Base-by-base conservation (phyloP, 2,797 vertebrate species). In the Acrossocheilus fasciatus region DNA sequence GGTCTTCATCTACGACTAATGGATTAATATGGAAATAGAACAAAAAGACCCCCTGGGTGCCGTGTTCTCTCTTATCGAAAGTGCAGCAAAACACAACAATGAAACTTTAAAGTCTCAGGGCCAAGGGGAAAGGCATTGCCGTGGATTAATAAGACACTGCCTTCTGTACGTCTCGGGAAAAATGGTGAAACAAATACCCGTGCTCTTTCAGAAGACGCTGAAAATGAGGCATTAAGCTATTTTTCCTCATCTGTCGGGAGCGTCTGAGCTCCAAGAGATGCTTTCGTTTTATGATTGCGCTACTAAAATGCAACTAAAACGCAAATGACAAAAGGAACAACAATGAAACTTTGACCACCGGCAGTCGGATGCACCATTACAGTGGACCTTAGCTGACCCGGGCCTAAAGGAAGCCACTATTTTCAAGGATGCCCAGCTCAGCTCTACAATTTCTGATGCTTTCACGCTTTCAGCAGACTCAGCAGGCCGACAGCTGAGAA, bases 1-100 rank as follows among this genome's bases (percentile, higher is more conserved):
- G 77, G 88, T 87, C 84, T 89, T 89, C 88, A 87, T 91, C 88
- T 91, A 75, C 84, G 73, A 86, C 91, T 89, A 90, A 91, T 91
- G 89, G 90, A 91, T 92, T 89, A 89, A 87, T 86, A 87, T 68
- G n/a, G 83, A 86, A 82, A 88, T 86, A 81, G 87, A 91, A 82
- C 83, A 89, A 88, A 90, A 88, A 85, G 84, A 82, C 75, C 87
- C 90, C 89, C 72, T 85, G 89, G 91, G 86, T 88, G 36, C 77
- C 15, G 23, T 84, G 89, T 86, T 81, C 89, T 79, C 87, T 85
- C 83, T 76, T 80, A 86, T 83, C 78, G 20, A 72, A 86, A 87
- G 87, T 86, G 87, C 72, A 86, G 84, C 77, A 86, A 87, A 88
- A 88, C 88, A 89, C 81, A 86, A 81, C 84, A 86, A 88, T 85